Base-by-base conservation (phyloP, 2,113 vertebrate species). In the Copsychus sechellarum region DNA sequence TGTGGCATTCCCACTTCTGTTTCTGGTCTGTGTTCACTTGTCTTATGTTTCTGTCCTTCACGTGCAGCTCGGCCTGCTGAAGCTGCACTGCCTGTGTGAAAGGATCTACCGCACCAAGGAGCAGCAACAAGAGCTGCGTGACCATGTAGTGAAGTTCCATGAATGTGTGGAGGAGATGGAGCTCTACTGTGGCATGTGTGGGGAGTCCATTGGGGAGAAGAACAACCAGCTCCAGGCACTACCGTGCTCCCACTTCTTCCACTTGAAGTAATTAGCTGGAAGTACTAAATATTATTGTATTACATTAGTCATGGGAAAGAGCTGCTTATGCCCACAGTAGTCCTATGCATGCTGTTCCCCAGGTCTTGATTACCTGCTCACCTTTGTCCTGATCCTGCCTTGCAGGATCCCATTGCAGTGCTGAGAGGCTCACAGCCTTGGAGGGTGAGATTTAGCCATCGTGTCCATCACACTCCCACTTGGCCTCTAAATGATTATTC, bases 151-250 rank as follows among this genome's bases (percentile, higher is more conserved):
- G 93, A 99, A 99, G 96, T 99, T 99, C 98, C 99, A 99, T 14
- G 99, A 99, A 95, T 99, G 99, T 4, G 99, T 99, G 70, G 99
- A 99, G 97, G 99, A 99, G 98, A 98, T 99, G 77, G 99, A 99
- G 97, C 98, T 99, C 29, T 99, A 99, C 98, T 99, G 99, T 19
- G 99, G 99, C 95, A 98, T 99, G 98, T 99, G 99, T 20, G 99
- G 99, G 9, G 99, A 99, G 97, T 99, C 99, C 94, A 99, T 99
- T 3, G 99, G 99, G 36, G 99, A 99, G 97, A 98, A 98, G 96
- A 99, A 99, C 97, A 98, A 98, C 96, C 99, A 99, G 96, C 98
- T 99, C 85, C 99, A 99, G 98, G 99, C 99, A 9, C 96, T 99
- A 94, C 99, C 99, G 84, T 99, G 99, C 95, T 99, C 99, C 76